These are phyloP conservation scores for Scaptomyza reducta DNA, from an alignment of 2,888 invertebrate species.

Conservation along the genomic window DNA sequence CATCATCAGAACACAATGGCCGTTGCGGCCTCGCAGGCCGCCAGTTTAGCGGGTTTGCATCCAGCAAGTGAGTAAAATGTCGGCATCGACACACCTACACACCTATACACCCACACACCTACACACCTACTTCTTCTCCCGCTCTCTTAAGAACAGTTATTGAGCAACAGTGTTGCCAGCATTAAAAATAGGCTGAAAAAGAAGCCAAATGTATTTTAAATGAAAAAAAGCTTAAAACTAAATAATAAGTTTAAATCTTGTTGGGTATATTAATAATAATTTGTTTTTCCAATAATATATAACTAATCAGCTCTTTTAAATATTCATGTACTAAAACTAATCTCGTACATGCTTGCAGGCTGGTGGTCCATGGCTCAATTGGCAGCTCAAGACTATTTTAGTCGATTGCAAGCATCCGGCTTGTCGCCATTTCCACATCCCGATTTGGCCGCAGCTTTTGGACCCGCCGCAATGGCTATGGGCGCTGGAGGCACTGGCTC, in stretches of 20 bases:
- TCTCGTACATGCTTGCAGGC: conserved; percentile 85
- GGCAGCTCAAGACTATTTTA: conserved; percentile 94
- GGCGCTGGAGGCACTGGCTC: conserved; percentile 75
- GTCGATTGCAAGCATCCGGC: conserved; percentile 92
- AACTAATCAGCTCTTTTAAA: not conserved
- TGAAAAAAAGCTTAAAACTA: no score
- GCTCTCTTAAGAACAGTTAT: not conserved
- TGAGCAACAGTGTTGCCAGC: conserved; percentile 1
- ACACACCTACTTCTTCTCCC: no score
- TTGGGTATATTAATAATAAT: no score
- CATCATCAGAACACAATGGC: conserved; percentile 90
- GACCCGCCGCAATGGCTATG: conserved; percentile 83
- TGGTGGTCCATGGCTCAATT: conserved; percentile 97
- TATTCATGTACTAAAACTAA: not conserved
- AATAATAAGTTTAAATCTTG: no score
- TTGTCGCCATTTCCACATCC: conserved; percentile 89
- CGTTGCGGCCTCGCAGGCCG: conserved; percentile 93
- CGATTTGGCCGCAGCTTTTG: conserved; percentile 87
- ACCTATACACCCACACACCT: no score
- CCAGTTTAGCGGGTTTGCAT: conserved; percentile 90
- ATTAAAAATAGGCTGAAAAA: not conserved
- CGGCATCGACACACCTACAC: conserved; percentile 57
- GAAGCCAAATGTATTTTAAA: no score
- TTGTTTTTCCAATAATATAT: no score
- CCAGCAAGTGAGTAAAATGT: conserved; percentile 87